Conservation (phyloP, 2,113 vertebrate genomes). For the Toxotes chatareus region DNA sequence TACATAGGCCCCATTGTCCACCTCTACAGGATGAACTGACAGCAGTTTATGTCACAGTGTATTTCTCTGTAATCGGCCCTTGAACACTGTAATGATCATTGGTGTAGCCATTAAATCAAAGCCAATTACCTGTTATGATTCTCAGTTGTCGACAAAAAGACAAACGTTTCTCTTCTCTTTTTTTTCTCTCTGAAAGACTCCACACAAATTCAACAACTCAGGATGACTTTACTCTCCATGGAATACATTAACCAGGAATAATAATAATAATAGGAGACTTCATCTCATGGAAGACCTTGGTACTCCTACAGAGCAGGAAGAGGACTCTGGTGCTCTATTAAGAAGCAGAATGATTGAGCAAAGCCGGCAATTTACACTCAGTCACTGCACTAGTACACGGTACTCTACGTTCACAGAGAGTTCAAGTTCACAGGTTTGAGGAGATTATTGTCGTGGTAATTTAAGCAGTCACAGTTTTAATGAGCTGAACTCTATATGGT, state of each 20-base stretch:
- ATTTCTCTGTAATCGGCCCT: neutral
- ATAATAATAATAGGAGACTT: constrained; percentile 14
- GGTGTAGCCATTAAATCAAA: neutral
- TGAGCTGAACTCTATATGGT: constrained; percentile 24
- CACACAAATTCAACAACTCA: neutral
- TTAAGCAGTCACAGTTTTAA: constrained; percentile 28
- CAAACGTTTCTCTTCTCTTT: neutral
- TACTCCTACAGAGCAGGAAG: neutral
- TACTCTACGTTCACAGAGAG: neutral
- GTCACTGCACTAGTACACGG: neutral
- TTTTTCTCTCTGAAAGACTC: neutral
- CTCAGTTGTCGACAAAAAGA: neutral
- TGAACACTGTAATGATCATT: constrained; percentile 3
- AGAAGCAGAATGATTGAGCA: constrained; percentile 4
- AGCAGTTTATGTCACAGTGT: neutral
- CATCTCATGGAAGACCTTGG: neutral
- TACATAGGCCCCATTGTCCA: neutral
- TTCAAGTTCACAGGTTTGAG: constrained; percentile 32
- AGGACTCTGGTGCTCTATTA: neutral
- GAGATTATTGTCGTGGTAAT: constrained; percentile 31
- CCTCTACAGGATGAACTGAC: neutral
- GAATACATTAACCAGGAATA: constrained; percentile 22
- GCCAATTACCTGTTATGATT: neutral
- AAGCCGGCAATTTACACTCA: constrained; percentile 29
- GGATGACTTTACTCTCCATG: neutral